Evolutionary conservation across 30 jellyfish, hydroid and myxozoan species (phyloP).

Genomic region (Turritopsis dohrnii): DNA sequence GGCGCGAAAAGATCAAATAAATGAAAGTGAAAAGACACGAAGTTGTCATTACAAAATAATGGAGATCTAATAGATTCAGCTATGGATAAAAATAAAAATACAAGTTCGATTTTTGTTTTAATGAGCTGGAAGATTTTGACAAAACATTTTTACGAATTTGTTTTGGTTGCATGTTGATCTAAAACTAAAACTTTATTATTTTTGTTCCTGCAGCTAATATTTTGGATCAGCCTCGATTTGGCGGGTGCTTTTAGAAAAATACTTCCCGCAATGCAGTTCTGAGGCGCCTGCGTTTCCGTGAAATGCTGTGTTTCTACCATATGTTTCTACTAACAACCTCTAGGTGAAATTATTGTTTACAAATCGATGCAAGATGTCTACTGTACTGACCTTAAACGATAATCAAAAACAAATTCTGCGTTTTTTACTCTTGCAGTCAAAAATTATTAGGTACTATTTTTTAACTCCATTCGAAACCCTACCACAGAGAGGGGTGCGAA

Average conservation of each 20-base stretch:
- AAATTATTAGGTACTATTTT: too few relatives aligned
- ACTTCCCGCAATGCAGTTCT: background rate
- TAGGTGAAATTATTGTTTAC: background rate
- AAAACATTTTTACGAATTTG: background rate
- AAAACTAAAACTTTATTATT: background rate
- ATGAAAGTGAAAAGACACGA: background rate
- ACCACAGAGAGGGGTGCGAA: too few relatives aligned
- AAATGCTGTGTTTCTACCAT: background rate
- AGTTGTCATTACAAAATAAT: background rate
- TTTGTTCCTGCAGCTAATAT: background rate
- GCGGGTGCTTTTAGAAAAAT: background rate
- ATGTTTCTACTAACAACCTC: background rate
- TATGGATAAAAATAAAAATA: background rate
- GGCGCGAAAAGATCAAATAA: background rate
- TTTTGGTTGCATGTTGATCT: background rate
- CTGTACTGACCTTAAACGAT: too few relatives aligned
- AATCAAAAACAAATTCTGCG: too few relatives aligned
- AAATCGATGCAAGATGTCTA: background rate
- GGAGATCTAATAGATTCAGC: background rate
- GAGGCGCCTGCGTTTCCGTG: background rate
- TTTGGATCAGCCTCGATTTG: slow-evolving; percentile 21
- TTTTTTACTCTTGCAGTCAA: too few relatives aligned
- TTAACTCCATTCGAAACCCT: too few relatives aligned
- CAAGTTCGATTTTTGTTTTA: background rate
- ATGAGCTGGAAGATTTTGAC: background rate